Evolutionary conservation across 2,888 invertebrate genomes (phyloP).

Genomic region (Abrostola tripartita): DNA sequence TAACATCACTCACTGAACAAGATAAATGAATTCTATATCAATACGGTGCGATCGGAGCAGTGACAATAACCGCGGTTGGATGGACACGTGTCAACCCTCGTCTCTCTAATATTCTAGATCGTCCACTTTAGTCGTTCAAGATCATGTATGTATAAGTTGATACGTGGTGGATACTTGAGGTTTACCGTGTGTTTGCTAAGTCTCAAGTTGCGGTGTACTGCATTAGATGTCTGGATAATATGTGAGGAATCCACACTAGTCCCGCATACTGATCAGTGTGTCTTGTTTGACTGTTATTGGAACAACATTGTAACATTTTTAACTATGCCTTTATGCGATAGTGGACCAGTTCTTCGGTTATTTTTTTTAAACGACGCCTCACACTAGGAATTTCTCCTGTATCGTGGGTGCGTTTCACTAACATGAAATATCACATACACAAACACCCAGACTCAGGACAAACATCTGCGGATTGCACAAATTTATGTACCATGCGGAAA

Average conservation of each 20-base stretch:
- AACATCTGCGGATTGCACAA: no score
- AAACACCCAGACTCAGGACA: no score
- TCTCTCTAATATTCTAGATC: constrained; percentile 59
- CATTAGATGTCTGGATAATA: constrained; percentile 6
- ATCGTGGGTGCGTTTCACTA: no score
- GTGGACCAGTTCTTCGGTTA: no score
- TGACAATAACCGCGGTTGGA: constrained; percentile 67
- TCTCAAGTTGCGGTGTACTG: constrained; percentile 4
- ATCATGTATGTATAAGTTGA: constrained; percentile 16
- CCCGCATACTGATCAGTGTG: background rate
- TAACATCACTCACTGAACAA: constrained; percentile 2
- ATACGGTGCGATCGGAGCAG: constrained; percentile 31
- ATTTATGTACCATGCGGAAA: no score
- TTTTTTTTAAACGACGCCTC: no score
- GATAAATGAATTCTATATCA: constrained; percentile 5
- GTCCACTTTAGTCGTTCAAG: constrained; percentile 20
- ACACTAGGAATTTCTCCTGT: no score
- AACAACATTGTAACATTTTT: background rate
- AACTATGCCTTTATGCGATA: background rate
- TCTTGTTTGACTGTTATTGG: background rate
- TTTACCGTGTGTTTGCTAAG: background rate
- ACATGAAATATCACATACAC: no score
- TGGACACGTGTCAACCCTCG: constrained; percentile 76
- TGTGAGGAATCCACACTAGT: background rate
- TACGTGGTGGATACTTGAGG: constrained; percentile 12